Evolutionary conservation across 2,888 invertebrate species (phyloP), one percentile per base, ranked within the genome.

Genomic region (Nasonia oneida): DNA sequence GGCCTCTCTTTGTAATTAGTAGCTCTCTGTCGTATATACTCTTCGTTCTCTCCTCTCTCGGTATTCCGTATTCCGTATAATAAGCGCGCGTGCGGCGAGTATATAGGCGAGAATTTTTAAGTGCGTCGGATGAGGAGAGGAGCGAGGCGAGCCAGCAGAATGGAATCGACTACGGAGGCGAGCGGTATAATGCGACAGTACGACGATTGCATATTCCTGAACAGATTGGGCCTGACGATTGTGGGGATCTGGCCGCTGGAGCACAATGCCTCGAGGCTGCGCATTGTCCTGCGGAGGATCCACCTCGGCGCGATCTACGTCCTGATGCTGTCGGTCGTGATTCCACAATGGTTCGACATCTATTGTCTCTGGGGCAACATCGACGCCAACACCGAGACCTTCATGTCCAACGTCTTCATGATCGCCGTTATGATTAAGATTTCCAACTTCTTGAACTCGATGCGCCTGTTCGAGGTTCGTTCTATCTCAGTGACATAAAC

Each of bases 331-430:
- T 50, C 39, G 12, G 33, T 71, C 10, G 3, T 82, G 23, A 42
- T 82, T 18, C 64, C 82, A 2, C 39, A 82, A 47, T 82, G 82
- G 82, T 6, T 42, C n/a, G 75, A 75, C 15, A 57, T 76, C 61
- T 82, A 76, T 50, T 18, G 12, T 39, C 42, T 61, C 4, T 64
- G 75, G 47, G 76, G 76, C 4, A 33, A 82, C 29, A 75, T 82
- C 23, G 50, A 42, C 42, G 67, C 64, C 8, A n/a, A 50, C 29
- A 23, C 47, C 14, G 75, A 82, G 15, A 75, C 39, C 6, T 29
- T 82, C 37, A 39, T 75, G 29, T 61, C 42, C 18, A 74, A 74
- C 50, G 42, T 47, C n/a, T 64, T 75, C 33, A 76, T 47, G 3
- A 0, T 74, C 6, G 18, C 6, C 33, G 57, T 37, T 37, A 37